A percentile compares a stretch with the other conserved stretches of the same genome.
Evolutionary conservation across 2,888 invertebrate genomes (phyloP).

Genomic region (Athripsodes cinereus): DNA sequence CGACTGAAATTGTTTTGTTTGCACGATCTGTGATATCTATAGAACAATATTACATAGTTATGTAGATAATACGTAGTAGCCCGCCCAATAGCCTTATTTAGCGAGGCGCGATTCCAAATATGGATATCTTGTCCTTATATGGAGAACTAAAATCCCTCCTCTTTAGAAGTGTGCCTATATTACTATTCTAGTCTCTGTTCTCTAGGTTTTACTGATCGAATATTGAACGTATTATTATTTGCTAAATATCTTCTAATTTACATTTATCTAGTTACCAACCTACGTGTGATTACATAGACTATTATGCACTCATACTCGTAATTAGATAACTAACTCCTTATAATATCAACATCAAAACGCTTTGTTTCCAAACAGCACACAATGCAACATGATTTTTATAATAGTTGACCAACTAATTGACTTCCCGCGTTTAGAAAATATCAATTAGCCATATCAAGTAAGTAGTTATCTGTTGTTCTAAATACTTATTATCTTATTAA

Average conservation of each 20-base stretch:
- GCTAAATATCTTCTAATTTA: slow-evolving; percentile 23
- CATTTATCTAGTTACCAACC: slow-evolving; percentile 13
- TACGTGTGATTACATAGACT: background rate
- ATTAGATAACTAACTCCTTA: too few species aligned
- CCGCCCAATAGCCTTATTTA: slow-evolving; percentile 74
- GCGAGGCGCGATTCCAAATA: slow-evolving; percentile 75
- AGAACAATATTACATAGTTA: too few species aligned
- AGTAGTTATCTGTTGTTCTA: too few species aligned
- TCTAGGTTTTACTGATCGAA: too few species aligned
- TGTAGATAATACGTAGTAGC: slow-evolving; percentile 36
- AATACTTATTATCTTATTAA: too few species aligned
- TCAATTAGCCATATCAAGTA: too few species aligned
- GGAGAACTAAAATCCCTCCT: slow-evolving; percentile 76
- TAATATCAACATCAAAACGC: too few species aligned
- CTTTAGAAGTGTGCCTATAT: slow-evolving; percentile 32
- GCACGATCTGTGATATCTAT: background rate
- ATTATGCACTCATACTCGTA: too few species aligned
- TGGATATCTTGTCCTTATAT: slow-evolving; percentile 74
- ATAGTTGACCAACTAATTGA: too few species aligned
- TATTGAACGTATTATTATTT: slow-evolving; percentile 18
- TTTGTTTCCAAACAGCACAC: too few species aligned
- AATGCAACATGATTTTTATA: too few species aligned
- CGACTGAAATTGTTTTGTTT: background rate
- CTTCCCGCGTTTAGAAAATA: too few species aligned
- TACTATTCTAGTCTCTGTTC: background rate